Percentiles rank a stretch among this genome's conserved stretches.
Conservation (phyloP, 35 echinoderm and acorn worm species). For the Apostichopus japonicus region DNA sequence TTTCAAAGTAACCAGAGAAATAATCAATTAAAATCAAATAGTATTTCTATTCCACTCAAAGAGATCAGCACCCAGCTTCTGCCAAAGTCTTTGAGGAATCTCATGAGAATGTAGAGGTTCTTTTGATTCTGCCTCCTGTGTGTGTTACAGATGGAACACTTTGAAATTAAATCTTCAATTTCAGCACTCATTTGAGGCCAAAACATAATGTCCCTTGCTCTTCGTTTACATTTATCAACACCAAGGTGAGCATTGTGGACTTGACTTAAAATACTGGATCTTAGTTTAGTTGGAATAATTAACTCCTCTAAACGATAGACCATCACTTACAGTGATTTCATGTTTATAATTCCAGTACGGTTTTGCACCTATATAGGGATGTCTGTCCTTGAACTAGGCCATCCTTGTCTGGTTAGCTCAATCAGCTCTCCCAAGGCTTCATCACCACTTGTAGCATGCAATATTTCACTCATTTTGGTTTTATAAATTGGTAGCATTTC, state of each 20-base stretch:
- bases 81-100: background rate
- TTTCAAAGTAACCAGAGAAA: background rate
- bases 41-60: background rate
- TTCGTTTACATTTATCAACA: background rate
- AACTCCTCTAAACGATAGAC: background rate
- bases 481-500: background rate
- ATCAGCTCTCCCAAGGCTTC: too few relatives aligned
- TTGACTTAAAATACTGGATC: background rate
- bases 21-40: background rate
- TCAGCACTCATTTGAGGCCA: conserved; percentile 31
- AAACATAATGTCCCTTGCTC: background rate
- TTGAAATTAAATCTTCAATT: conserved; percentile 9
- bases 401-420: too few relatives aligned
- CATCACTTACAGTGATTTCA: background rate
- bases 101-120: background rate
- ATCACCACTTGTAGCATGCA: too few relatives aligned
- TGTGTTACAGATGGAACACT: background rate
- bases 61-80: background rate
- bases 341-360: conserved; percentile 8
- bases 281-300: background rate
- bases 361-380: background rate
- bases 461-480: background rate
- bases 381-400: background rate
- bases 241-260: conserved; percentile 13
- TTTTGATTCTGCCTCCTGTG: background rate